Base-by-base conservation (phyloP, 64 coral and sea anemone genomes). In the Dendrophyllia cribrosa region DNA sequence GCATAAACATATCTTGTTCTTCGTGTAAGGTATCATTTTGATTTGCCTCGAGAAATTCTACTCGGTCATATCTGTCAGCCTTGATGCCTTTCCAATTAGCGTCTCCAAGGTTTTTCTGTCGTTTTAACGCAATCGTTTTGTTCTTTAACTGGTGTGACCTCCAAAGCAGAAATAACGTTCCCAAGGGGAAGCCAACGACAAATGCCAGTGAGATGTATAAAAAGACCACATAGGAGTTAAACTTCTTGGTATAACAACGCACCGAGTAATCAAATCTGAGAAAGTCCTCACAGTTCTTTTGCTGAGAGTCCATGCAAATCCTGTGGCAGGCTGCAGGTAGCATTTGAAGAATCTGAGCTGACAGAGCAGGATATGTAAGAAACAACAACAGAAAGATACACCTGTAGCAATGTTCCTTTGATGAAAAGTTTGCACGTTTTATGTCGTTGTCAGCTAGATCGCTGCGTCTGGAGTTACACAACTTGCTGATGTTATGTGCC, bases 211-310 rank as follows among this genome's bases (percentile, higher is more conserved):
- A 26, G 19, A 74, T 48, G 55, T 75, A 83, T 20, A 60, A 34
- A 23, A 89, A 9, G 4, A 78, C 17, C 15, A 83, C 53, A 43
- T 74, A 94, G 10, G 20, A 82, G 56, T 94, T 66, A 67, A 89
- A 94, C 24, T 19, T 46, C 14, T 15, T 51, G 20, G 58, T 79
- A 55, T 82, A 80, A 14, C 92, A 94, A 26, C 70, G 49, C 53
- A 89, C 20, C 6, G 92, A 88, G 76, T 94, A 94, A n/a, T 94
- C 92, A 0, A 86, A 87, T 34, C 55, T 76, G 10, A 89, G 43
- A 25, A 82, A 94, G 22, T 59, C 70, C 0, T 72, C 1, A 52
- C 92, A 94, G 53, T 23, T 66, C 8, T 51, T 7, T n/a, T 76
- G 20, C 13, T 92, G 55, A 17, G 71, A 23, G 25, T 87, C 23